phyloP scores from a whole-genome alignment of 2,113 vertebrate genomes.

The Campylorhamphus procurvoides region DNA sequence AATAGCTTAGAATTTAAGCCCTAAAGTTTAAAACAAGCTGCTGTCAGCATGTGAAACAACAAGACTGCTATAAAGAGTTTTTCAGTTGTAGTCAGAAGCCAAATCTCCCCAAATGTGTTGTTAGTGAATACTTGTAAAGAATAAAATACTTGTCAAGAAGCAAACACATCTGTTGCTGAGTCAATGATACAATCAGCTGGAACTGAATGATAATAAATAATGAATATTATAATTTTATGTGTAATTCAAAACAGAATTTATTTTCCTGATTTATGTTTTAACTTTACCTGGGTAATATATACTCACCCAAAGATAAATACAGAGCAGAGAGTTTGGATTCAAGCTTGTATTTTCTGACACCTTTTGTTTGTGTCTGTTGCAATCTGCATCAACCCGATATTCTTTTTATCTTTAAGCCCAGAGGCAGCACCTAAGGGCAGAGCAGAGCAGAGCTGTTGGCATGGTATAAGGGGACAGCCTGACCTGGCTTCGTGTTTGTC shows the following conservation, averaged over 20 bases:
- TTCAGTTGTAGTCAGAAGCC: not conserved
- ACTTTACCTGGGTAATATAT: not conserved
- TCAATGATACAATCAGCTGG: not conserved
- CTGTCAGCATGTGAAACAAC: not conserved
- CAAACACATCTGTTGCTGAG: not conserved
- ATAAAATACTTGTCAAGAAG: not conserved
- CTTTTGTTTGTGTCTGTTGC: not conserved
- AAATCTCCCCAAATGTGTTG: not conserved
- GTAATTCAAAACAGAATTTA: not conserved
- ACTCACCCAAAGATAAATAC: not conserved
- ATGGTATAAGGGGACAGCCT: not conserved
- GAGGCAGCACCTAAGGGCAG: not conserved
- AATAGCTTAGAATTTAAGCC: not conserved
- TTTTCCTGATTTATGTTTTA: not conserved
- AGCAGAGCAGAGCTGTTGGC: not conserved
- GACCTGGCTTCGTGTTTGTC: not conserved
- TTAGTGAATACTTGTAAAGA: not conserved
- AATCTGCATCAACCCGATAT: not conserved
- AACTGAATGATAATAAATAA: not conserved
- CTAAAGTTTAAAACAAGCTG: not conserved
- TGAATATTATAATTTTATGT: not conserved
- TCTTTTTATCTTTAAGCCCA: not conserved
- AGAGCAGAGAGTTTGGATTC: not conserved
- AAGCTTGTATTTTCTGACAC: not conserved
- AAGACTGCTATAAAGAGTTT: not conserved